Evolutionary conservation across 2,113 vertebrate species (phyloP).

Genomic region (Phyllopteryx taeniolatus): DNA sequence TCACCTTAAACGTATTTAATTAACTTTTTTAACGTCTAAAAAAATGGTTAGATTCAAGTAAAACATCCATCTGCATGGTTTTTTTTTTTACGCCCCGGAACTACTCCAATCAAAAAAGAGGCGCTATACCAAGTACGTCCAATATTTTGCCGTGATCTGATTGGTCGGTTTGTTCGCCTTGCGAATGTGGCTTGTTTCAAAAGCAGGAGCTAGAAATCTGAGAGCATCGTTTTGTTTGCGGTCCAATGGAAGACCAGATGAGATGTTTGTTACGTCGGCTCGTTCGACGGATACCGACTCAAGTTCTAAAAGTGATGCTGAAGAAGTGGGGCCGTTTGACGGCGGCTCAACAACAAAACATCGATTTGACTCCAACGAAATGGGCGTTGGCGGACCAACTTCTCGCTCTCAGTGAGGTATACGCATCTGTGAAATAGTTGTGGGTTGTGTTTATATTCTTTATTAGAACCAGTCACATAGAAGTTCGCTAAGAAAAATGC

Average conservation of each 20-base stretch:
- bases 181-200: constrained; percentile 52
- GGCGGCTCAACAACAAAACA: constrained; percentile 54
- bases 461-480: not conserved
- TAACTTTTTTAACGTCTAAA: not conserved
- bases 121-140: not conserved
- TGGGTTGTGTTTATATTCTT: not conserved
- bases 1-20: not conserved
- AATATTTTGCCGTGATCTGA: not conserved
- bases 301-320: constrained; percentile 64
- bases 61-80: not conserved
- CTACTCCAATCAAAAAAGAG: constrained; percentile 41
- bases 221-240: not conserved
- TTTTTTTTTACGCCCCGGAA: too few species aligned
- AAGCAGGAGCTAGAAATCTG: not conserved
- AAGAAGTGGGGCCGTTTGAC: constrained; percentile 81
- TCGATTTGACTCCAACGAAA: constrained; percentile 76
- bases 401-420: constrained; percentile 77
- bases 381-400: constrained; percentile 71
- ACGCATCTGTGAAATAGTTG: not conserved
- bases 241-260: constrained; percentile 73
- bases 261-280: constrained; percentile 74
- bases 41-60: not conserved
- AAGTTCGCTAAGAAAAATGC: too few species aligned
- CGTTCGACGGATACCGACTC: constrained; percentile 74
- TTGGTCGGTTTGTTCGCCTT: constrained; percentile 49